Conservation (phyloP, 2,888 invertebrate genomes). For the Meghimatium bilineatum region DNA sequence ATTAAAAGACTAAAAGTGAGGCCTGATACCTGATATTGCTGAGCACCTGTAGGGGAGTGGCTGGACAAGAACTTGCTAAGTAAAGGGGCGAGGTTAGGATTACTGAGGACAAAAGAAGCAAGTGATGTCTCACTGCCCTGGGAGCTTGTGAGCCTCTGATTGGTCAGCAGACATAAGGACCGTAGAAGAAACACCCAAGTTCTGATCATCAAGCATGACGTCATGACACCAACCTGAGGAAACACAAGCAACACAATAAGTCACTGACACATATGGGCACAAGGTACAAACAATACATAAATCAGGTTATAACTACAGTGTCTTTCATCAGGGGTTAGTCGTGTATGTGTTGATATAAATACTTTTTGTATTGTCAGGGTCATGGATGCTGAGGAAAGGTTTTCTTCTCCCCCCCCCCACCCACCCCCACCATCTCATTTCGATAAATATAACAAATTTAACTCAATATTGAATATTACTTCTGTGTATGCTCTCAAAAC, state of each 20-base stretch:
- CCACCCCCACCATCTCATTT: too few relatives aligned
- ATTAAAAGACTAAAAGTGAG: not conserved
- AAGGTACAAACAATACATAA: too few relatives aligned
- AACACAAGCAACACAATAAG: not conserved
- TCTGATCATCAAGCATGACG: slow-evolving; percentile 80
- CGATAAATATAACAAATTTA: too few relatives aligned
- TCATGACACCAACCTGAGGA: slow-evolving; percentile 74
- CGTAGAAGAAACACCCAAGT: slow-evolving; percentile 89
- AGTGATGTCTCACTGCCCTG: slow-evolving; percentile 59
- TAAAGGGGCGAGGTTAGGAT: slow-evolving; percentile 69
- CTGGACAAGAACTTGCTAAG: slow-evolving; percentile 74
- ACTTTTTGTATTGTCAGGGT: too few relatives aligned
- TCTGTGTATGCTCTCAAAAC: too few relatives aligned
- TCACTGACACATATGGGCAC: not conserved
- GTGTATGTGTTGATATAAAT: too few relatives aligned
- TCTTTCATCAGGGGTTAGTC: too few relatives aligned
- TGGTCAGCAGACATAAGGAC: slow-evolving; percentile 85
- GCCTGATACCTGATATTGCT: slow-evolving; percentile 54
- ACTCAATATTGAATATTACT: too few relatives aligned
- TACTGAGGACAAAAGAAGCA: slow-evolving; percentile 70
- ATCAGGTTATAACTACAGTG: too few relatives aligned
- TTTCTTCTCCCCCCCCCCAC: too few relatives aligned
- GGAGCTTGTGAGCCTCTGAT: slow-evolving; percentile 77
- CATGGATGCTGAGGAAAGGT: too few relatives aligned
- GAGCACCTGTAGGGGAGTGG: slow-evolving; percentile 60